Percentiles rank a stretch among this genome's conserved stretches.
Conservation (phyloP, 2,888 invertebrate genomes). For the Phytoseiulus persimilis region DNA sequence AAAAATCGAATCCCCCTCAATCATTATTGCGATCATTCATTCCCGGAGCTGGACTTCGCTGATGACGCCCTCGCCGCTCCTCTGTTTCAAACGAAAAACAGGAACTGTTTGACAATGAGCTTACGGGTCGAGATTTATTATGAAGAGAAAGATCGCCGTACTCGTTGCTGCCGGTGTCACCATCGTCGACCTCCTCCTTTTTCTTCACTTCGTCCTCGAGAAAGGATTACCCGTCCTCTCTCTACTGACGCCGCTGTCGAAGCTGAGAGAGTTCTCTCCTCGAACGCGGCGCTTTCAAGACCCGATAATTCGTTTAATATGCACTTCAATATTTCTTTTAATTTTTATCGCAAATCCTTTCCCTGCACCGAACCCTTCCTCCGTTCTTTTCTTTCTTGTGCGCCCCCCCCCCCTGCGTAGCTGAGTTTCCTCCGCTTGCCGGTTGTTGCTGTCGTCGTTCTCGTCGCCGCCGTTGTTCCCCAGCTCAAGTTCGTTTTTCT, state of each 20-base stretch:
- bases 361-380: neutral
- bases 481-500: neutral
- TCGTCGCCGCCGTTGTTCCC: neutral
- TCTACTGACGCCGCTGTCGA: neutral
- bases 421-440: neutral
- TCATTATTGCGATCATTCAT: neutral
- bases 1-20: neutral
- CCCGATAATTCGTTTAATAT: constrained; percentile 39
- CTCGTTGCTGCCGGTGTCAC: constrained; percentile 6
- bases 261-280: neutral
- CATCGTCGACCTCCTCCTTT: neutral
- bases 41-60: neutral
- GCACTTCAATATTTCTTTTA: constrained; percentile 39
- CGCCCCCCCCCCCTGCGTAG: neutral
- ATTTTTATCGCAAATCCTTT: constrained; percentile 38
- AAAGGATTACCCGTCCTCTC: constrained; percentile 10
- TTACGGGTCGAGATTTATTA: constrained; percentile 36
- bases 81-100: neutral
- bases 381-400: neutral
- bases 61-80: neutral
- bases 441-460: neutral
- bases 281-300: constrained; percentile 18
- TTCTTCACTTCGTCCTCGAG: neutral
- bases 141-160: constrained; percentile 26
- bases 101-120: constrained; percentile 37